Evolutionary conservation across 2,113 vertebrate genomes (phyloP), one percentile per base, ranked within the genome.

Genomic region (Scopus umbretta): DNA sequence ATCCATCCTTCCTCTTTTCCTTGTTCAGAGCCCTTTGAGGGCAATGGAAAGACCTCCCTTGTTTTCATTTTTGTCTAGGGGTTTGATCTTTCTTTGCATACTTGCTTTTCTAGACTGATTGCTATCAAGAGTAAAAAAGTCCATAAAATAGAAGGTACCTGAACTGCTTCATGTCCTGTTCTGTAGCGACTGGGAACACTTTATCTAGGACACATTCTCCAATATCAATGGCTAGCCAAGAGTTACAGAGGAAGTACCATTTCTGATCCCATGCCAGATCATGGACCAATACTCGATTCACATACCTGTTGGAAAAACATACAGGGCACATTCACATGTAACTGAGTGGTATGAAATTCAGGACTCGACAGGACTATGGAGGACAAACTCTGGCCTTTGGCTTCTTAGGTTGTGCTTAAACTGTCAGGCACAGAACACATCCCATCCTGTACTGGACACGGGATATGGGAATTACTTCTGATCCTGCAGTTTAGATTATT

Each of bases 211-310:
- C 93, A 80, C 99, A 99, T 61, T 99, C 99, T 85, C 98, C 99
- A 17, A 99, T 97, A 82, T 99, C 98, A 25, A 99, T 82, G 49
- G 99, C 98, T 79, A 99, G 97, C 99, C 99, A 99, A 2, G 99
- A 99, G 91, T 99, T 99, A 95, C 99, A 99, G 75, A 99, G 98
- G 96, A 99, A 99, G 88, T 99, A 98, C 99, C 99, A 99, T 88
- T 99, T 99, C 91, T 97, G 97, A 84, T 98, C 98, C 47, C 88
- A 97, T 36, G 98, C 98, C 71, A 99, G 94, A 89, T 99, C 99
- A 26, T 99, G 98, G 75, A 99, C 98, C 91, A 98, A 96, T 22
- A 99, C 98, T 90, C 98, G 98, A 97, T 99, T 99, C 84, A 99
- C 98, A 23, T 99, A 99, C 99, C 99, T 99, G 94, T 70, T 53